phyloP scores from a whole-genome alignment of 2,113 vertebrate species.

The Hystrix cristata region DNA sequence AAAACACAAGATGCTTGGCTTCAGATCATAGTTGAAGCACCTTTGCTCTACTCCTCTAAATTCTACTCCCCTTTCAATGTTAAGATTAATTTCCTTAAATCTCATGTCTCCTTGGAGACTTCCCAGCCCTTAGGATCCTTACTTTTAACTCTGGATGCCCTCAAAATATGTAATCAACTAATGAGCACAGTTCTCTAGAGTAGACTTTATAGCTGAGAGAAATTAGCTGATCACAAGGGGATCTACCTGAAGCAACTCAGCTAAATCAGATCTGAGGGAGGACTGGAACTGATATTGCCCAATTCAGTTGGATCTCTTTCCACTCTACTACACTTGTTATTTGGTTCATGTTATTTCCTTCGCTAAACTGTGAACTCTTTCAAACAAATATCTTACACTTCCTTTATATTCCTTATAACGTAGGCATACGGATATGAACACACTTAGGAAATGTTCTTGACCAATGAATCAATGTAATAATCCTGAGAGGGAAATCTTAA shows the following conservation, averaged over 20 bases:
- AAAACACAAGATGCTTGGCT: not conserved
- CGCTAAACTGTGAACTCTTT: not conserved
- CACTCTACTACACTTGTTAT: not conserved
- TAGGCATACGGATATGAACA: not conserved
- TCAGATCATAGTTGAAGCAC: not conserved
- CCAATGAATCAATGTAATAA: not conserved
- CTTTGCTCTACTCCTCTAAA: not conserved
- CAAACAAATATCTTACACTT: conserved; percentile 14
- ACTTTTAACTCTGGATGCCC: not conserved
- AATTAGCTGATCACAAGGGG: not conserved
- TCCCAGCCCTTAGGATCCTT: not conserved
- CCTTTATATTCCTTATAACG: conserved; percentile 24
- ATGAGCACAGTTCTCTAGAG: not conserved
- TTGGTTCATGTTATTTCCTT: conserved; percentile 26
- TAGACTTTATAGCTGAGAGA: not conserved
- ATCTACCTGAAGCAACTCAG: not conserved
- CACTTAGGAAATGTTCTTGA: conserved; percentile 2
- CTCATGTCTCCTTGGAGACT: not conserved
- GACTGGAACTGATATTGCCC: not conserved
- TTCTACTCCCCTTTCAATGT: conserved; percentile 21
- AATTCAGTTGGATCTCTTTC: not conserved
- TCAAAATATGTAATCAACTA: not conserved
- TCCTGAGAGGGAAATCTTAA: not conserved
- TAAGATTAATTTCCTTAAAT: conserved; percentile 32
- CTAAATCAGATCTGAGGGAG: not conserved